Conservation (phyloP, 2,888 invertebrate genomes). For the Netelia inedita region DNA sequence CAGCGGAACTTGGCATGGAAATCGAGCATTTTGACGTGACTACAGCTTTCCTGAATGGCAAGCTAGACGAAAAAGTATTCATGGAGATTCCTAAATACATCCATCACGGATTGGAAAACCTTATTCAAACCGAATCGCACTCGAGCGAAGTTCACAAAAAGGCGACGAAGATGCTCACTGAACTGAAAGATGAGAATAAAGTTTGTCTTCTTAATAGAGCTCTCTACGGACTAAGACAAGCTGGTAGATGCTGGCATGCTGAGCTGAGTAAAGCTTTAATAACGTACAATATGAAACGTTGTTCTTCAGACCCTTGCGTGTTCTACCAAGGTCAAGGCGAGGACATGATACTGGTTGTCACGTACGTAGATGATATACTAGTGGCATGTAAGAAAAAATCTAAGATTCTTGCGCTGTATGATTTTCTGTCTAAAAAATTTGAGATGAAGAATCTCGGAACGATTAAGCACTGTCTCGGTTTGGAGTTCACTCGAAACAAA, state of each 20-base stretch:
- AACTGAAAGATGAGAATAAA: constrained; percentile 30
- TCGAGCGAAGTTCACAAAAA: constrained; percentile 5
- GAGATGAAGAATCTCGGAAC: constrained; percentile 68
- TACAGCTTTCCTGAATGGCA: constrained; percentile 19
- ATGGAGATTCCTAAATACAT: constrained; percentile 33
- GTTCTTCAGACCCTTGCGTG: too few relatives aligned
- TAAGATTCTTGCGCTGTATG: constrained; percentile 49
- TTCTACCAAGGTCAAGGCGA: too few relatives aligned
- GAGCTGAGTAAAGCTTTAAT: too few relatives aligned
- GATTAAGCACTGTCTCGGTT: constrained; percentile 70
- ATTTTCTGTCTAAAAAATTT: constrained; percentile 57
- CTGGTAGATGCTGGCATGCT: constrained; percentile 55
- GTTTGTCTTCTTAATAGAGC: constrained; percentile 60
- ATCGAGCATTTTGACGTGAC: constrained; percentile 39
- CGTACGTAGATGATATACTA: constrained; percentile 73
- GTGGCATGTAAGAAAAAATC: constrained; percentile 63
- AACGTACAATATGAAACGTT: too few relatives aligned
- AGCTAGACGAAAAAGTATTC: constrained; percentile 9
- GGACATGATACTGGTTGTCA: too few relatives aligned
- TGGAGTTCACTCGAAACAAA: constrained; percentile 65
- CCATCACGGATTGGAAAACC: not conserved
- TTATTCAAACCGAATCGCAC: constrained; percentile 10
- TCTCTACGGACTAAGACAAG: constrained; percentile 61
- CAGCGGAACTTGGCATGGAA: not conserved
- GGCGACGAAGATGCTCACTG: not conserved